Evolutionary conservation across 2,888 invertebrate species (phyloP).

Genomic region (Gerris lacustris): DNA sequence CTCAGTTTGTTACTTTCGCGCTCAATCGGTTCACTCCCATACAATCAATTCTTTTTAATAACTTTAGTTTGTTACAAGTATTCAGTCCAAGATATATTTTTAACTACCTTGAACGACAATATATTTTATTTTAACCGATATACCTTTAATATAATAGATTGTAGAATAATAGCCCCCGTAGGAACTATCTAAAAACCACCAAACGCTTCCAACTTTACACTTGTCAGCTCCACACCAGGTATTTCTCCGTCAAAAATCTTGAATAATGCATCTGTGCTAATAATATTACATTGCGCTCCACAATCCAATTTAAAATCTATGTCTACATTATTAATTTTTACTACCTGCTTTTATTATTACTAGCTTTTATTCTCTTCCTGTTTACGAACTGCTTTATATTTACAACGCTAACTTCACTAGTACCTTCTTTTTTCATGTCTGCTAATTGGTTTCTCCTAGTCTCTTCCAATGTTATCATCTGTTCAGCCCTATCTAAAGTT

Average conservation of each 20-base stretch:
- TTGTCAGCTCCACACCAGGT: neutral
- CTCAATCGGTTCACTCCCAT: no score
- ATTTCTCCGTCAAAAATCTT: neutral
- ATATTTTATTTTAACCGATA: conserved; percentile 3
- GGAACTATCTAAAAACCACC: neutral
- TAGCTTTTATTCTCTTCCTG: neutral
- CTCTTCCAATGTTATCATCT: conserved; percentile 6
- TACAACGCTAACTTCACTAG: neutral
- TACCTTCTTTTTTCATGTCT: neutral
- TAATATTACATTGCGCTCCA: conserved; percentile 17
- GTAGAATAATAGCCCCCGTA: neutral
- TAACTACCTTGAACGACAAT: conserved; percentile 7
- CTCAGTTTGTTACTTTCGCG: no score
- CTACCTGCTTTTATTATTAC: conserved; percentile 13
- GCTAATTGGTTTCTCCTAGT: neutral
- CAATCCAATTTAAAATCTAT: conserved; percentile 18
- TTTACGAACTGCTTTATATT: neutral
- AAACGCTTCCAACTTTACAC: conserved; percentile 9
- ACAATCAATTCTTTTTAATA: neutral
- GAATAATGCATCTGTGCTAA: conserved; percentile 15
- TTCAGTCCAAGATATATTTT: conserved; percentile 13
- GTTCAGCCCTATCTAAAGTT: conserved; percentile 9
- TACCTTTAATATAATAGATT: neutral
- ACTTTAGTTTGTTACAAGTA: conserved; percentile 4
- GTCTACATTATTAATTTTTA: conserved; percentile 8